Evolutionary conservation across 2,113 vertebrate species (phyloP).

Genomic region (Noctilio leporinus): DNA sequence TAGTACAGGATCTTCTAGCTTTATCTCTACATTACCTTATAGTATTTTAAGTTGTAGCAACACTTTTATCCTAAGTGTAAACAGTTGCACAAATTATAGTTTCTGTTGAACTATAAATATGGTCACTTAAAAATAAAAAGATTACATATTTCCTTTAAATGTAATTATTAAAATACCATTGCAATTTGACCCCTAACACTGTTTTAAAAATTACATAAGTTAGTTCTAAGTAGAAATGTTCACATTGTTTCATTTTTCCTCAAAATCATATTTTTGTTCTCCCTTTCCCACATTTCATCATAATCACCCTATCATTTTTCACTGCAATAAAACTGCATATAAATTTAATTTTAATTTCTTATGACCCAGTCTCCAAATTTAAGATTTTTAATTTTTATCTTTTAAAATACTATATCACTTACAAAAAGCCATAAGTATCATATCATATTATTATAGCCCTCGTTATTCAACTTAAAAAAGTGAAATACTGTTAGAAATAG

Average conservation of each 20-base stretch:
- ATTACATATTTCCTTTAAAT: neutral
- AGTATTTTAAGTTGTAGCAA: neutral
- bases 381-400: neutral
- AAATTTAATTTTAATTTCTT: conserved; percentile 36
- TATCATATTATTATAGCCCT: neutral
- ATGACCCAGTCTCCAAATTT: neutral
- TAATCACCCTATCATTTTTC: neutral
- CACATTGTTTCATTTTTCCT: neutral
- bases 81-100: neutral
- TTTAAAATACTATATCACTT: neutral
- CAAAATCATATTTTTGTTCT: conserved; percentile 5
- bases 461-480: neutral
- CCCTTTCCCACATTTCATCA: neutral
- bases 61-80: neutral
- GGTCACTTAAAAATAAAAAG: conserved; percentile 14
- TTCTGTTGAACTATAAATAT: neutral
- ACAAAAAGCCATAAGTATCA: neutral
- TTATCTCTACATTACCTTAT: neutral
- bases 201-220: neutral
- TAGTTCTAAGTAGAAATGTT: neutral
- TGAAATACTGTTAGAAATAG: neutral
- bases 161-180: neutral
- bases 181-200: neutral
- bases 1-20: neutral
- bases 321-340: neutral